A percentile compares a stretch with the other conserved stretches of the same genome.
phyloP scores from a whole-genome alignment of 2,888 invertebrate species.

The Drosophila nr. perissopoda region DNA sequence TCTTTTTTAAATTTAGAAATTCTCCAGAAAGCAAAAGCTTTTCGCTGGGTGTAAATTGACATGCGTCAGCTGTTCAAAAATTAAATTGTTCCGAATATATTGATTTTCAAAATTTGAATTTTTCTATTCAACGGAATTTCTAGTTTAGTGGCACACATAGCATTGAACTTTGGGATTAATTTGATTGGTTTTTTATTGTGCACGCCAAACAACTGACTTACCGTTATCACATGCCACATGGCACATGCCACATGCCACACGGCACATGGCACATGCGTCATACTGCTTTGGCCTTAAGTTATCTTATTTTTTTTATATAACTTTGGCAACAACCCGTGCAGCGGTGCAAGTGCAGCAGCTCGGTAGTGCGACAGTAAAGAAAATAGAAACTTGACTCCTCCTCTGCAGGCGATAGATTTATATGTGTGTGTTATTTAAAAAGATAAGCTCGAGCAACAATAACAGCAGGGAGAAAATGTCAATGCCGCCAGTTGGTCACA shows the following conservation, averaged over 20 bases:
- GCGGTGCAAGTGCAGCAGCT: constrained; percentile 43
- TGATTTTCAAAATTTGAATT: neutral
- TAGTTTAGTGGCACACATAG: neutral
- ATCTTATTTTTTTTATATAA: constrained; percentile 30
- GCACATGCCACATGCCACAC: constrained; percentile 21
- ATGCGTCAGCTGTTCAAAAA: constrained; percentile 13
- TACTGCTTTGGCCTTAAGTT: neutral
- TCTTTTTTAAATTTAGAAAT: constrained; percentile 15
- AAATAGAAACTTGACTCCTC: constrained; percentile 16
- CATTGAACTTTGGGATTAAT: constrained; percentile 3
- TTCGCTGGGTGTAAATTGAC: constrained; percentile 21
- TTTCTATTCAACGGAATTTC: neutral
- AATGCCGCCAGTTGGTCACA: constrained; percentile 48
- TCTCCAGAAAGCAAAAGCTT: neutral
- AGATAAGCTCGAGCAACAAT: constrained; percentile 1
- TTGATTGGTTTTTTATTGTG: constrained; percentile 26
- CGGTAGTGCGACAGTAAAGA: constrained; percentile 11
- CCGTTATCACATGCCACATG: constrained; percentile 12
- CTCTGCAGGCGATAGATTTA: constrained; percentile 17
- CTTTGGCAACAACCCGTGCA: constrained; percentile 15
- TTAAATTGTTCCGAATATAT: neutral
- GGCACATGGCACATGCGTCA: constrained; percentile 2
- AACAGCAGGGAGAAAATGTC: constrained; percentile 25
- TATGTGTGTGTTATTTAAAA: neutral
- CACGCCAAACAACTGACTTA: constrained; percentile 5